Percentiles rank a stretch among this genome's conserved stretches.
These are phyloP conservation scores for cat (Felis catus) DNA, from an alignment of 2,113 vertebrate species.

Conservation along the genomic window F.catus_Fca126_mat1.0 CM031413.1:13388001-13388500, in stretches of 20 bases:
- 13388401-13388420: fast-evolving
- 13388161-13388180: neutral
- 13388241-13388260: neutral
- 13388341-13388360: neutral
- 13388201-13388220: fast-evolving
- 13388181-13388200: neutral
- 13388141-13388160: neutral
- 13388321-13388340: neutral
- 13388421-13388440: neutral
- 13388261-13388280: neutral
- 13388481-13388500: neutral
- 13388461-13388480: neutral
- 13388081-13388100: neutral
- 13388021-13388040: neutral
- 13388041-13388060: neutral
- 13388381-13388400: neutral
- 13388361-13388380: neutral
- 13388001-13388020: neutral
- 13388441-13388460: neutral
- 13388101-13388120: neutral
- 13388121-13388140: neutral
- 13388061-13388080: neutral
- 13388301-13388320: too few relatives aligned
- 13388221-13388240: neutral
- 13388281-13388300: neutral